Percentiles rank a stretch among this genome's conserved stretches.
These are phyloP conservation scores for Vanessa cardui DNA, from an alignment of 2,888 invertebrate genomes.

Conservation along the genomic window DNA sequence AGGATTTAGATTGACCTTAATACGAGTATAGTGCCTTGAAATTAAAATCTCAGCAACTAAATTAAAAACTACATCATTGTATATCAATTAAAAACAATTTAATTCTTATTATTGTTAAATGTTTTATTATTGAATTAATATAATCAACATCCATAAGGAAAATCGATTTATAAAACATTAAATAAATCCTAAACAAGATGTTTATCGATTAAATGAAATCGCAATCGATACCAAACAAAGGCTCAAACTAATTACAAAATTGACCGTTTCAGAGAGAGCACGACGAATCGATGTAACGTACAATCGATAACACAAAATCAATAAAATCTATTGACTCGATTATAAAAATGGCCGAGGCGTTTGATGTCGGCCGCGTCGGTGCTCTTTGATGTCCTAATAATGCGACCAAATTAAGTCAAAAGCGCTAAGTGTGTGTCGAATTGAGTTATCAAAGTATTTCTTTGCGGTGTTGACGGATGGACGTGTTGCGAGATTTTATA, in stretches of 20 bases:
- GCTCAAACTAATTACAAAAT: conserved; percentile 71
- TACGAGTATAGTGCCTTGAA: too few species aligned
- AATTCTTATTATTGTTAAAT: not conserved
- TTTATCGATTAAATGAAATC: conserved; percentile 50
- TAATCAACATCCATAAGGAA: conserved; percentile 5
- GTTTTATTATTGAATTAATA: conserved; percentile 1
- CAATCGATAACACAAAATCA: conserved; percentile 76
- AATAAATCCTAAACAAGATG: conserved; percentile 28
- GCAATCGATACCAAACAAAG: conserved; percentile 61
- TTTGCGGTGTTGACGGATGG: conserved; percentile 60
- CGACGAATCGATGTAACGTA: conserved; percentile 57
- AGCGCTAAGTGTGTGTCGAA: conserved; percentile 79
- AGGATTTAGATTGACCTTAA: too few species aligned
- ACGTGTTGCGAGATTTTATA: conserved; percentile 46
- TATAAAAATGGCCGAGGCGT: conserved; percentile 57
- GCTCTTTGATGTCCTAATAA: conserved; percentile 76
- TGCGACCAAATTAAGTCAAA: conserved; percentile 81
- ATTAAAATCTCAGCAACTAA: too few species aligned
- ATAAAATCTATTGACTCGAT: conserved; percentile 68
- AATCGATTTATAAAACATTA: conserved; percentile 21
- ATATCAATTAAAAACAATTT: not conserved
- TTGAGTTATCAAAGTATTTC: conserved; percentile 79
- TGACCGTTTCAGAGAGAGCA: conserved; percentile 69
- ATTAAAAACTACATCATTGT: too few species aligned
- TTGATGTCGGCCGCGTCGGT: conserved; percentile 71